Conservation (phyloP, 2,888 invertebrate species). For the Oscheius myriophilus region DNA sequence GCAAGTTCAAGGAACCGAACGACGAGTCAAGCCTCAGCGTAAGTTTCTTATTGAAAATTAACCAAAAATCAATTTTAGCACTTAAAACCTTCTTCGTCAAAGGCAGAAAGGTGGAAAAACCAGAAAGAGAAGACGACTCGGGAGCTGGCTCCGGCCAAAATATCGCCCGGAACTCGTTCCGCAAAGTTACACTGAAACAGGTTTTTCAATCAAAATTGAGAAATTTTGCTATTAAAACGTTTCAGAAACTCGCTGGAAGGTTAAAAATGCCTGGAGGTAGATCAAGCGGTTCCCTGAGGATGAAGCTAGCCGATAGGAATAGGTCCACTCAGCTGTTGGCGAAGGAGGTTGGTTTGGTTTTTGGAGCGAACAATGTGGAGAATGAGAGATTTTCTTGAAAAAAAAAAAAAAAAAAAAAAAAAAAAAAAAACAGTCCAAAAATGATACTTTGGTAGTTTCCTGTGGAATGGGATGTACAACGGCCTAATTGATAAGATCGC, state of each 20-base stretch:
- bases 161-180: constrained; percentile 23
- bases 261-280: constrained; percentile 61
- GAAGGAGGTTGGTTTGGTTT: constrained; percentile 35
- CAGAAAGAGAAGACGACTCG: constrained; percentile 26
- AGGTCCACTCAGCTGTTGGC: constrained; percentile 53
- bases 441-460: no score
- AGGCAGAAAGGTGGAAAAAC: constrained; percentile 73
- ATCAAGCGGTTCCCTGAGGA: constrained; percentile 57
- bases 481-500: no score
- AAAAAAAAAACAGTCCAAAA: no score
- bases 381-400: no score
- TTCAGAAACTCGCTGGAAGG: constrained; percentile 65
- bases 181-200: constrained; percentile 41
- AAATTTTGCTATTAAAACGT: background rate
- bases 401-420: no score
- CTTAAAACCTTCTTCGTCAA: constrained; percentile 85
- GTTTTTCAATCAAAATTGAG: constrained; percentile 3
- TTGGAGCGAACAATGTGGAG: no score
- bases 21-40: constrained; percentile 49
- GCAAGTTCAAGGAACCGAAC: constrained; percentile 55
- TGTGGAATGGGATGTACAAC: background rate
- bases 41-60: background rate
- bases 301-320: constrained; percentile 62
- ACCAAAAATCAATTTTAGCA: constrained; percentile 42
- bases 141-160: constrained; percentile 36